phyloP scores from a whole-genome alignment of 2,888 invertebrate genomes.

The Adineta ricciae region DNA sequence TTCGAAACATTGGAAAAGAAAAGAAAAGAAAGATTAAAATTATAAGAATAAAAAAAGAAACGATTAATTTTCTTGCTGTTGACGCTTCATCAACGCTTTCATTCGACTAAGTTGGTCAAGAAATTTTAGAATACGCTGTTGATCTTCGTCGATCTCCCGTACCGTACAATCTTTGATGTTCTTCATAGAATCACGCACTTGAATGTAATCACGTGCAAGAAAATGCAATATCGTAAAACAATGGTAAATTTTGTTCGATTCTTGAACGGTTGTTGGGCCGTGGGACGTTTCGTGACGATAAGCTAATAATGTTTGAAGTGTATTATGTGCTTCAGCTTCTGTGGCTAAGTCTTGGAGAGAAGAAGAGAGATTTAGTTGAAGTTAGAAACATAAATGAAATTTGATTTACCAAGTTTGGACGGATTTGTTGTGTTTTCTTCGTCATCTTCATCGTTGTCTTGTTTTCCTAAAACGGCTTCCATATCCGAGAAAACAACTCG shows the following conservation, averaged over 20 bases:
- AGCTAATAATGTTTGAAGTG: conserved; percentile 28
- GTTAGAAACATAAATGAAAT: too few species aligned
- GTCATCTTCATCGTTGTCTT: conserved; percentile 26
- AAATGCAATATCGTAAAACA: conserved; percentile 31
- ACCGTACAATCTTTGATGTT: neutral
- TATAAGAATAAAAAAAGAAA: neutral
- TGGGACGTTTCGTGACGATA: conserved; percentile 20
- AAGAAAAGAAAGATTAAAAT: neutral
- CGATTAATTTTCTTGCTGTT: conserved; percentile 2
- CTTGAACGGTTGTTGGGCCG: neutral
- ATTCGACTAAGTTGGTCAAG: conserved; percentile 1
- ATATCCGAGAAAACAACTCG: conserved; percentile 28
- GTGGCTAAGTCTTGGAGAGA: conserved; percentile 24
- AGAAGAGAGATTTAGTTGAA: neutral
- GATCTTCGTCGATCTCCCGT: neutral
- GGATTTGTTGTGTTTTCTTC: neutral
- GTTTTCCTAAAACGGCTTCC: conserved; percentile 31
- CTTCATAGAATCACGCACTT: neutral
- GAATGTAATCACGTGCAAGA: conserved; percentile 27
- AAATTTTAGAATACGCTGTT: neutral
- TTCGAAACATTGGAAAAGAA: neutral
- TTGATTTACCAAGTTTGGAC: neutral
- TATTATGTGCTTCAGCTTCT: conserved; percentile 33
- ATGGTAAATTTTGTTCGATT: conserved; percentile 31
- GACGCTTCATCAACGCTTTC: conserved; percentile 10